Evolutionary conservation across 2,888 invertebrate genomes (phyloP).

Genomic region (Leptinotarsa tumamoca): DNA sequence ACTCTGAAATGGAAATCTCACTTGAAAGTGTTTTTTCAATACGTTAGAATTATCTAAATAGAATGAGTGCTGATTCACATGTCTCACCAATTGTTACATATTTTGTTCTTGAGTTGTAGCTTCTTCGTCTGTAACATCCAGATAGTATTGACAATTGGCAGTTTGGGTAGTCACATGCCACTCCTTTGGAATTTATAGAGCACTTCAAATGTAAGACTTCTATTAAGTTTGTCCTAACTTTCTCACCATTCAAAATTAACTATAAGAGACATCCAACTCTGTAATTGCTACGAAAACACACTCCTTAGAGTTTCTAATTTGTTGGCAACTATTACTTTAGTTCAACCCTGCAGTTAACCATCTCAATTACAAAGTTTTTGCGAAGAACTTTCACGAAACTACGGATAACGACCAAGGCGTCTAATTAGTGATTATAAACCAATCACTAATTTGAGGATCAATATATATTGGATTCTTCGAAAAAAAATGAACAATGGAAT

Average conservation of each 20-base stretch:
- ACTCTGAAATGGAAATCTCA: too few species aligned
- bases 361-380: constrained; percentile 46
- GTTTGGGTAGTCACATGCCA: neutral
- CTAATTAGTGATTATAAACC: constrained; percentile 23
- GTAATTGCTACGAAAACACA: constrained; percentile 50
- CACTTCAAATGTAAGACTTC: constrained; percentile 14
- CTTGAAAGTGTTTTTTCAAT: too few species aligned
- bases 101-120: neutral
- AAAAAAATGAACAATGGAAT: neutral
- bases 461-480: neutral
- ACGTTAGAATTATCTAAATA: too few species aligned
- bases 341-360: constrained; percentile 37
- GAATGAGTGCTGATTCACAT: too few species aligned
- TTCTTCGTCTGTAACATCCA: neutral
- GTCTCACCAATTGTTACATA: too few species aligned
- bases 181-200: neutral
- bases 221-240: constrained; percentile 17
- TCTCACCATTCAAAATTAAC: constrained; percentile 36
- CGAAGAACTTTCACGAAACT: constrained; percentile 29
- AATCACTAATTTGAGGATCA: neutral
- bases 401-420: constrained; percentile 25
- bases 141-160: neutral
- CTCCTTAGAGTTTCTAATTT: constrained; percentile 46
- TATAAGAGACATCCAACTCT: constrained; percentile 46
- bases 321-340: constrained; percentile 44